A percentile compares a stretch with the other conserved stretches of the same genome.
phyloP scores from a whole-genome alignment of 1,140 invertebrate genomes.

The Dryas iulia region DNA sequence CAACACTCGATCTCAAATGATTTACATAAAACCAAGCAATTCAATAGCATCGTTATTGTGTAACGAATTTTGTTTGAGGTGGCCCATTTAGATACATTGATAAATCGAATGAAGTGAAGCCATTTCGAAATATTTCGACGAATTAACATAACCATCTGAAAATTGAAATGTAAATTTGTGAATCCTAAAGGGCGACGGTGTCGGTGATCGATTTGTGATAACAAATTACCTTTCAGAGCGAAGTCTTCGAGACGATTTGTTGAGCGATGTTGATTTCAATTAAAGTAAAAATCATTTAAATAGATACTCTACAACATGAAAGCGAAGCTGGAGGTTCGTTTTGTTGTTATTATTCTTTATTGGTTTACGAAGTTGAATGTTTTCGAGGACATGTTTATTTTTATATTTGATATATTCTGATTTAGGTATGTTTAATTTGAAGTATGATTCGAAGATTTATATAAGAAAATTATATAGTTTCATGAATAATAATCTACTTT shows the following conservation, averaged over 20 bases:
- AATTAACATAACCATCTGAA: conserved; percentile 33
- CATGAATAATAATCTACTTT: no score
- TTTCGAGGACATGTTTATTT: background rate
- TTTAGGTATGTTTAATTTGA: no score
- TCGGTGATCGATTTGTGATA: conserved; percentile 29
- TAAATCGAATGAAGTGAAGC: conserved; percentile 24
- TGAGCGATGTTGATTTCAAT: background rate
- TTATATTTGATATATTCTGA: background rate
- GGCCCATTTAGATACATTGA: conserved; percentile 10
- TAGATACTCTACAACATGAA: background rate
- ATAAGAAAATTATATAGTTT: no score
- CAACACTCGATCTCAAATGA: background rate
- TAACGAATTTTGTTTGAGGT: conserved; percentile 5
- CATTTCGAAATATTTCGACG: conserved; percentile 26
- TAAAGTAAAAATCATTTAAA: background rate
- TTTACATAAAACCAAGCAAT: conserved; percentile 2
- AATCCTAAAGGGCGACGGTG: conserved; percentile 22
- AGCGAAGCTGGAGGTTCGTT: no score
- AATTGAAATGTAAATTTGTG: conserved; percentile 35
- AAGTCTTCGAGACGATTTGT: conserved; percentile 18
- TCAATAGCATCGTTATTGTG: background rate
- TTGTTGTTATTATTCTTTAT: background rate
- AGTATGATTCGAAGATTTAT: no score
- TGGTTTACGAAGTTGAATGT: background rate
- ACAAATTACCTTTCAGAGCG: conserved; percentile 26